Evolutionary conservation across 2,888 invertebrate species (phyloP).

Genomic region (Nematopogon swammerdamellus): DNA sequence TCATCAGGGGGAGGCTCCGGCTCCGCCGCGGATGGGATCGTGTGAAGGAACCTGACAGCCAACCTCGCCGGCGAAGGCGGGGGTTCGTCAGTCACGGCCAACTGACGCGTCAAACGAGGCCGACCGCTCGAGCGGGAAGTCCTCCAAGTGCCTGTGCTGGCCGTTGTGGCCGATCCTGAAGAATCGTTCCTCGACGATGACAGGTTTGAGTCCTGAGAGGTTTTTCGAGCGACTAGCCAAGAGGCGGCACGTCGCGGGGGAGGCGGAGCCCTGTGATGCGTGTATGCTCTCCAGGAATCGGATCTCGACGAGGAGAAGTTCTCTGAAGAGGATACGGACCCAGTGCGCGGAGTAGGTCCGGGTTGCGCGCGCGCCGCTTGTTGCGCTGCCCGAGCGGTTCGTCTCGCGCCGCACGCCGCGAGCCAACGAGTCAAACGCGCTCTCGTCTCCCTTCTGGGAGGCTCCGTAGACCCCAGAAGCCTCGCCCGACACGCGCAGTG

Average conservation of each 20-base stretch:
- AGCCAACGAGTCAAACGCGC: slow-evolving; percentile 43
- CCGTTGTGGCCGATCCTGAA: slow-evolving; percentile 84
- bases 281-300: slow-evolving; percentile 77
- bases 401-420: slow-evolving; percentile 28
- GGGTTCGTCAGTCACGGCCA: slow-evolving; percentile 75
- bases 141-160: slow-evolving; percentile 87
- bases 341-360: slow-evolving; percentile 57
- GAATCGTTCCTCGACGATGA: slow-evolving; percentile 90
- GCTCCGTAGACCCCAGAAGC: slow-evolving; percentile 33
- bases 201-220: slow-evolving; percentile 88
- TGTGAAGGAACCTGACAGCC: slow-evolving; percentile 62
- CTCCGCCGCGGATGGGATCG: slow-evolving; percentile 72
- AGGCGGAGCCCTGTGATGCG: slow-evolving; percentile 74
- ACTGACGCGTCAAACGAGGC: slow-evolving; percentile 76
- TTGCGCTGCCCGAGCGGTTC: slow-evolving; percentile 26
- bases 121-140: slow-evolving; percentile 83
- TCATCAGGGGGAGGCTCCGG: slow-evolving; percentile 67
- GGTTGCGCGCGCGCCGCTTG: slow-evolving; percentile 18
- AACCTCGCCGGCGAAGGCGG: slow-evolving; percentile 40
- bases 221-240: slow-evolving; percentile 88
- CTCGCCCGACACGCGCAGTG: slow-evolving; percentile 56
- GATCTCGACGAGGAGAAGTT: slow-evolving; percentile 87
- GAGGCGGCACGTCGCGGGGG: slow-evolving; percentile 80
- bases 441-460: slow-evolving; percentile 55
- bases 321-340: slow-evolving; percentile 83